A percentile compares a stretch with the other conserved stretches of the same genome.
Conservation (phyloP, 2,888 invertebrate genomes). For the Cephus spinipes region DNA sequence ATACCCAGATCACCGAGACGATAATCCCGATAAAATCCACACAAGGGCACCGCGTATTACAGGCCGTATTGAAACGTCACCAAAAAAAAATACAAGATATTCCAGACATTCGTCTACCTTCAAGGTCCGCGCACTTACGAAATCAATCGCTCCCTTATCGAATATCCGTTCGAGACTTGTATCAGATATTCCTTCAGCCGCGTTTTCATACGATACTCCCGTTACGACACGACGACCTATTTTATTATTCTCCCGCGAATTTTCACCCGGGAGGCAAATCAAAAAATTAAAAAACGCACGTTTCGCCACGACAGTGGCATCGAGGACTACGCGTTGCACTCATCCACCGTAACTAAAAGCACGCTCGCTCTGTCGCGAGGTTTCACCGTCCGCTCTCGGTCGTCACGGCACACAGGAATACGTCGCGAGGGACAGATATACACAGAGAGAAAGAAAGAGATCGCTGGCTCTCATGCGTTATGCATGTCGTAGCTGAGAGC, state of each 20-base stretch:
- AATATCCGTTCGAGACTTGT: not conserved
- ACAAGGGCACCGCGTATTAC: not conserved
- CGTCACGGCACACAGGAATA: not conserved
- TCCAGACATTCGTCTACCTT: not conserved
- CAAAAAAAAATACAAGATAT: not conserved
- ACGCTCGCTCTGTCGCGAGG: conserved; percentile 56
- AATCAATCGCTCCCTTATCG: not conserved
- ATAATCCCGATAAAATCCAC: not conserved
- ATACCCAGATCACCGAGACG: not conserved
- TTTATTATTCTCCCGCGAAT: not conserved
- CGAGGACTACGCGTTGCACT: not conserved
- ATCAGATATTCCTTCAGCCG: not conserved
- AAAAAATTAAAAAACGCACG: not conserved
- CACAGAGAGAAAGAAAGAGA: conserved; percentile 50
- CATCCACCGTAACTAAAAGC: conserved; percentile 67
- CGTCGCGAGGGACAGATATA: conserved; percentile 40
- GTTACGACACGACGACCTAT: not conserved
- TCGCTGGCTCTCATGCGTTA: conserved; percentile 72
- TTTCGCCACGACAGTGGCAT: not conserved
- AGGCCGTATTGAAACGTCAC: not conserved
- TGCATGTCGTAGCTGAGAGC: conserved; percentile 72
- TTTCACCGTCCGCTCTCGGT: conserved; percentile 16
- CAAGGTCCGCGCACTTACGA: not conserved
- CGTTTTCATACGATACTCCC: not conserved
- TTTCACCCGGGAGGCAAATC: not conserved